Base-by-base conservation (phyloP, 1,140 invertebrate species). In the Proales similis region DNA sequence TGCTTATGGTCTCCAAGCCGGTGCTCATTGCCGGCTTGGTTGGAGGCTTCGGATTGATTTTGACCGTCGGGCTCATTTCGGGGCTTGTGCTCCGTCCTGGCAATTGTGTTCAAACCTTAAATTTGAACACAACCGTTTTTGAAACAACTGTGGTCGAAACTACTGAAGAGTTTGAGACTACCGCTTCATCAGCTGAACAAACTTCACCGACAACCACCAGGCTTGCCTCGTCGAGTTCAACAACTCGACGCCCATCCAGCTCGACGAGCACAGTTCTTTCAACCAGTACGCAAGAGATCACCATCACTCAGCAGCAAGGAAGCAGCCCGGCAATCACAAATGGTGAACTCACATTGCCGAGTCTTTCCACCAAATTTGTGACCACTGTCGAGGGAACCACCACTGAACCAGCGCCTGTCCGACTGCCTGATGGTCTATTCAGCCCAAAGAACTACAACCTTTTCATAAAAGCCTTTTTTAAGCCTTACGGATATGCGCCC, bases 91-190 rank as follows among this genome's bases (percentile, higher is more conserved):
- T n/a, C 11, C 33, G 51, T 19, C 51, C 51, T 12, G 45, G 45
- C 32, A 57, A 57, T 57, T 57, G 51, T 26, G 45, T 57, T 24
- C n/a, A 42, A 26, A 36, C n/a, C n/a, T n/a, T n/a, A n/a, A n/a
- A n/a, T n/a, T n/a, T n/a, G n/a, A n/a, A n/a, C n/a, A 32, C 43
- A 19, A 7, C 43, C 27, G 5, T 26, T 46, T 11, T 26, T 4
- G 42, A 19, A 17, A 17, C 11, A n/a, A 5, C 43, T n/a, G 42
- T 3, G 4, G 11, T 24, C 26, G 42, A 22, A 11, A 33, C n/a
- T 4, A 12, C 30, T 1, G 0, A 12, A 0, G 26, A 32, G 17
- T 39, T 38, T 53, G 14, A 33, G 27, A 38, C 32, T 38, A 51
- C 48, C 39, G 39, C 9, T 4, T 4, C 30, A 32, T 36, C 19